Base-by-base conservation (phyloP, 2,797 vertebrate genomes). In the Enteromius trimaculatus region DNA sequence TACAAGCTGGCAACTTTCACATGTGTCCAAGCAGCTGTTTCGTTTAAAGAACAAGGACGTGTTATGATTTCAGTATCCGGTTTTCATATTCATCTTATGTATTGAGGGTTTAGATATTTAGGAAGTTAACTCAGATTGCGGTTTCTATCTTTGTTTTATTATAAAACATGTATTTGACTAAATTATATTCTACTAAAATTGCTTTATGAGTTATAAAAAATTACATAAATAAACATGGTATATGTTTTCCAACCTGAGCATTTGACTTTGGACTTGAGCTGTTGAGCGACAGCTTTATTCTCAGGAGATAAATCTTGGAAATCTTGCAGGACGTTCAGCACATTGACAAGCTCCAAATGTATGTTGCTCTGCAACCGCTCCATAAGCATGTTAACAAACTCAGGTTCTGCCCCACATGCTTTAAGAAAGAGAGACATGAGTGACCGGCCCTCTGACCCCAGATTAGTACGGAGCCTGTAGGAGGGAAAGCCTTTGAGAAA, bases 401-500 rank as follows among this genome's bases (percentile, higher is more conserved):
- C 6, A 8, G 88, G 2, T 0, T 39, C 0, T 60, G 94, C 87
- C 0, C 0, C 0, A 86, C 95, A 96, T 11, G 90, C 88, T 1
- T 37, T 90, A 70, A 97, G 89, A 88, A 96, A 96, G 3, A 96
- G 92, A 2, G 93, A 88, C 87, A 95, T 88, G 1, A 95, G 44
- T 3, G 86, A 21, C 19, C 31, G 58, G 49, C 87, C 87, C 62
- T 88, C 34, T 72, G 90, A 86, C 26, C 90, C 86, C 78, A 91
- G 81, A 58, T 92, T 84, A 47, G 91, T 87, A 70, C 88, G 90
- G 60, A 97, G 92, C 72, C 91, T 92, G 90, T 96, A 97, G 0
- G 92, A 94, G 0, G 94, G 95, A 84, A 89, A 93, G 21, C 93
- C 93, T 39, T 19, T 58, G 37, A 90, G 39, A 31, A 91, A 89